phyloP scores from a whole-genome alignment of 1,140 invertebrate genomes.

The Zaprionus africanus region DNA sequence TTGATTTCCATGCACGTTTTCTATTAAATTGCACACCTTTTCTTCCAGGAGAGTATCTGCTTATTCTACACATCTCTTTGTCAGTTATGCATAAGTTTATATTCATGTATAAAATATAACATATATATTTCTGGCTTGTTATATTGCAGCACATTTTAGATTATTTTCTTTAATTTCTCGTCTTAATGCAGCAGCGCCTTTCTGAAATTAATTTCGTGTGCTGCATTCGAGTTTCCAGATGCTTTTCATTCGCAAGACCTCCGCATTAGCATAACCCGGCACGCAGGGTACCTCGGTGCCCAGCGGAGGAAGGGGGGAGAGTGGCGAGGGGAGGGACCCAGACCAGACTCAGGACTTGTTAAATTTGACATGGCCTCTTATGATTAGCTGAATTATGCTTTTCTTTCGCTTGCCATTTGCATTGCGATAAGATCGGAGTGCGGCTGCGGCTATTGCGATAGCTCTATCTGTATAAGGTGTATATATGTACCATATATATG shows the following conservation, averaged over 20 bases:
- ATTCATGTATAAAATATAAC: background rate
- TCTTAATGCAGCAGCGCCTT: slow-evolving; percentile 73
- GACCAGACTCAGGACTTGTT: slow-evolving; percentile 54
- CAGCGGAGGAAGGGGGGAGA: background rate
- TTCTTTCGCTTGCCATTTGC: slow-evolving; percentile 54
- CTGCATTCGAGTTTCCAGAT: slow-evolving; percentile 52
- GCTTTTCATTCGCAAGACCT: slow-evolving; percentile 30
- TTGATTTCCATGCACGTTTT: background rate
- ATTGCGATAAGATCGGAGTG: slow-evolving; percentile 65
- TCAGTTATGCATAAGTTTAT: background rate
- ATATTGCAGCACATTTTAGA: slow-evolving; percentile 72
- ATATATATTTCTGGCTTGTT: slow-evolving; percentile 14
- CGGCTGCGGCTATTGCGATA: background rate
- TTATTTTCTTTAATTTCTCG: slow-evolving; percentile 69
- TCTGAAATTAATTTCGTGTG: slow-evolving; percentile 73
- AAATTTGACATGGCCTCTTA: slow-evolving; percentile 76
- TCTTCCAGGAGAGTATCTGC: background rate
- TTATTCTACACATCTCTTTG: background rate
- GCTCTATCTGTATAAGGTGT: slow-evolving; percentile 4
- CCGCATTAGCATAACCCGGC: slow-evolving; percentile 73
- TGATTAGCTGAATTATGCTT: slow-evolving; percentile 79
- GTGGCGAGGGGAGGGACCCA: background rate
- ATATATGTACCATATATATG: slow-evolving; percentile 8
- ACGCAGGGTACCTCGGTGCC: slow-evolving; percentile 45
- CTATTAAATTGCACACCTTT: background rate